Conservation (phyloP, 2,797 vertebrate species). For the Pantherophis vulpinus region DNA sequence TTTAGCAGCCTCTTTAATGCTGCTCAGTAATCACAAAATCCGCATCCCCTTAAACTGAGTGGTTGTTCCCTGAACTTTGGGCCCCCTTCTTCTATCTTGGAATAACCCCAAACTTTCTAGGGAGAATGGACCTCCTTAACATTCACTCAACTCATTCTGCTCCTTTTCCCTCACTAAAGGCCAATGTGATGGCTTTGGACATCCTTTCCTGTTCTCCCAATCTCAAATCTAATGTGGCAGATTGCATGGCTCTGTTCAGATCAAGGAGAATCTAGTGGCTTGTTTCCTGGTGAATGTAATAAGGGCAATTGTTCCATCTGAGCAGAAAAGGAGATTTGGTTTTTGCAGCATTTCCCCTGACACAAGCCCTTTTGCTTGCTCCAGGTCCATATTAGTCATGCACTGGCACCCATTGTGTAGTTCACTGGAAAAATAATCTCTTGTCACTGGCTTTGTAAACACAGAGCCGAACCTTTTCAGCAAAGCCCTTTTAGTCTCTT, state of each 20-base stretch:
- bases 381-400: constrained; percentile 29
- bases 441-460: constrained; percentile 33
- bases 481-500: constrained; percentile 6
- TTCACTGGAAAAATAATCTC: constrained; percentile 27
- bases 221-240: neutral
- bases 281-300: neutral
- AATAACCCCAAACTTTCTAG: neutral
- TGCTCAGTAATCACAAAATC: neutral
- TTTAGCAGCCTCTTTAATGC: neutral
- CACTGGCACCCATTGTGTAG: constrained; percentile 15
- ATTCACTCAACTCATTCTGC: neutral
- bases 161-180: neutral
- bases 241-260: neutral
- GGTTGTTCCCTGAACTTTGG: neutral
- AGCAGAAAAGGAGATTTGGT: constrained; percentile 12
- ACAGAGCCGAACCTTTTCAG: constrained; percentile 3
- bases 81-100: neutral
- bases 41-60: neutral
- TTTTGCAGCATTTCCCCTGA: constrained; percentile 9
- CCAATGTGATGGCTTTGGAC: neutral
- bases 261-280: constrained; percentile 1
- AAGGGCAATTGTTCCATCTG: constrained; percentile 16
- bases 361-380: constrained; percentile 30
- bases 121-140: neutral
- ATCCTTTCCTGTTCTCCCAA: neutral